Evolutionary conservation across 2,888 invertebrate genomes (phyloP).

Genomic region (Cosmopolites sordidus): DNA sequence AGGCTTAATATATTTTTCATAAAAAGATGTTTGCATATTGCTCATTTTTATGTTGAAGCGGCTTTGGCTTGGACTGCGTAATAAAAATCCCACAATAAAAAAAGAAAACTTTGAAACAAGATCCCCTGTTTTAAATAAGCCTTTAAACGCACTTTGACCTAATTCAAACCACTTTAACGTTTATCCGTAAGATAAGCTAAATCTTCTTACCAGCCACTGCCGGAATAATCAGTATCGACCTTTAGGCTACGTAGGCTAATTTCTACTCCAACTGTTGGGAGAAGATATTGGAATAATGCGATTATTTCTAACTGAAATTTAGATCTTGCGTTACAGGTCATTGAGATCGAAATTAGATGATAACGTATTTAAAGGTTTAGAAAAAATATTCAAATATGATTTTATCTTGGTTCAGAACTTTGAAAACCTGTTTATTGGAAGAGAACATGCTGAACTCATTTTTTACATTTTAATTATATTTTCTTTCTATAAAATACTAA

Average conservation of each 20-base stretch:
- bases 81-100: slow-evolving; percentile 10
- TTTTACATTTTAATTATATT: no score
- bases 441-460: not conserved
- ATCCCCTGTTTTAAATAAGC: slow-evolving; percentile 8
- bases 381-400: no score
- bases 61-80: no score
- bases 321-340: slow-evolving; percentile 7
- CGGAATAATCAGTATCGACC: slow-evolving; percentile 7
- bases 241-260: slow-evolving; percentile 11
- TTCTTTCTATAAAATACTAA: no score
- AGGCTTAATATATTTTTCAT: no score
- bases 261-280: slow-evolving; percentile 12
- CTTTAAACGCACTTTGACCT: slow-evolving; percentile 13
- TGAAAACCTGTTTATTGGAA: not conserved
- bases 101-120: slow-evolving; percentile 4
- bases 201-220: not conserved
- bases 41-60: no score
- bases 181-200: slow-evolving; percentile 11
- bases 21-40: no score
- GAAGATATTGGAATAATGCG: slow-evolving; percentile 19
- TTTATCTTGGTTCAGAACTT: not conserved
- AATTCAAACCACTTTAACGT: slow-evolving; percentile 7
- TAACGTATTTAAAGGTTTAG: not conserved
- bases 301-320: slow-evolving; percentile 12
- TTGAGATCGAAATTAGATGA: not conserved